These are phyloP conservation scores for Pipistrellus pipistrellus DNA, from an alignment of 2,797 vertebrate genomes.

Conservation along the genomic window DNA sequence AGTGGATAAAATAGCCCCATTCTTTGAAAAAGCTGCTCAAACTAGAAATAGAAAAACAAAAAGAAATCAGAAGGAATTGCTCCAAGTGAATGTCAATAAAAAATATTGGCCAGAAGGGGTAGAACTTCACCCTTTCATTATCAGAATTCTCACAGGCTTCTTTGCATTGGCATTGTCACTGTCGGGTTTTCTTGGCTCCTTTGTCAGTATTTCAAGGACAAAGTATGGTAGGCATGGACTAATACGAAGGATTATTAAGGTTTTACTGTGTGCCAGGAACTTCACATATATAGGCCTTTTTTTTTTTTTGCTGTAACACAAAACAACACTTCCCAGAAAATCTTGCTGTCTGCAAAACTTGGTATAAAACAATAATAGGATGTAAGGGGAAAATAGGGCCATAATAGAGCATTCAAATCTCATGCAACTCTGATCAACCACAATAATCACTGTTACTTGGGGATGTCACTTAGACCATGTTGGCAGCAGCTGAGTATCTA, in stretches of 20 bases:
- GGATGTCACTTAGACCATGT: neutral
- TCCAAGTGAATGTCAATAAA: conserved; percentile 18
- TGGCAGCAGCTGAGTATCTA: neutral
- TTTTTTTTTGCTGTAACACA: neutral
- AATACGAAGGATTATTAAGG: neutral
- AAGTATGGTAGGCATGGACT: neutral
- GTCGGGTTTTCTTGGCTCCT: neutral
- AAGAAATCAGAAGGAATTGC: neutral
- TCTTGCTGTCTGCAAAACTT: conserved; percentile 14
- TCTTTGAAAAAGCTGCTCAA: conserved; percentile 51
- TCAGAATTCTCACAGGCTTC: neutral
- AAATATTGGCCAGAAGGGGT: neutral
- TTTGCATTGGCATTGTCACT: neutral
- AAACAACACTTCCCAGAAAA: conserved; percentile 53
- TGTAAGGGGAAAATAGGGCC: neutral
- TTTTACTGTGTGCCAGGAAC: neutral
- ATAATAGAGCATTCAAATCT: conserved; percentile 24
- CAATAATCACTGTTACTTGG: neutral
- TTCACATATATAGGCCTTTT: neutral
- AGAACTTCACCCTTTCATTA: neutral
- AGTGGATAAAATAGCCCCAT: neutral
- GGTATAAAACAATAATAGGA: conserved; percentile 37
- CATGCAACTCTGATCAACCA: conserved; percentile 26
- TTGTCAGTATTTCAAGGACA: neutral
- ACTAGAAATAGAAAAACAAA: neutral